Percentiles rank a stretch among this genome's conserved stretches.
These are phyloP conservation scores for Laticauda laticaudata DNA, from an alignment of 2,113 vertebrate species.

Conservation along the genomic window DNA sequence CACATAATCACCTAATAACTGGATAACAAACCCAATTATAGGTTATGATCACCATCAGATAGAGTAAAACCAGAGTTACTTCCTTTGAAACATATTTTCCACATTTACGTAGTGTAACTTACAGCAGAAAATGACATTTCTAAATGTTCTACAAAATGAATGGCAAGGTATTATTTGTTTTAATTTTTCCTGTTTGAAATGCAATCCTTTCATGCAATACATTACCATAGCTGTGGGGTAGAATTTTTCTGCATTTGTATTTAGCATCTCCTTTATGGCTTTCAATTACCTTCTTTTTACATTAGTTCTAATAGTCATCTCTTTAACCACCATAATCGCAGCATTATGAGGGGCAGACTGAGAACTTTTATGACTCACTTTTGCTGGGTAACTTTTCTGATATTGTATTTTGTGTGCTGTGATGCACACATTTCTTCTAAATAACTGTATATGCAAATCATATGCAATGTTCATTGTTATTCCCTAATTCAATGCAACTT, in stretches of 20 bases:
- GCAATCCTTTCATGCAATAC: neutral
- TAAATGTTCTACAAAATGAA: neutral
- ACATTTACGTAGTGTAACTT: constrained; percentile 20
- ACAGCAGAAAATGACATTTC: constrained; percentile 1
- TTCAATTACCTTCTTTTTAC: neutral
- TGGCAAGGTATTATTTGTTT: neutral
- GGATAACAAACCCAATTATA: constrained; percentile 40
- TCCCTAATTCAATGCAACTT: neutral
- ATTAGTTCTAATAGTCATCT: neutral
- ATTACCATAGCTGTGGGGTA: neutral
- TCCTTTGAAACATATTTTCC: constrained; percentile 36
- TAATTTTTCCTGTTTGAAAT: neutral
- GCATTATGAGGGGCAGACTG: neutral
- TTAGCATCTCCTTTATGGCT: neutral
- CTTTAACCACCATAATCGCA: neutral
- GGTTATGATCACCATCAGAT: constrained; percentile 39
- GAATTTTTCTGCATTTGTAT: neutral
- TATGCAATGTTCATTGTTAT: neutral
- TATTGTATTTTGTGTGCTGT: neutral
- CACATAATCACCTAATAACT: constrained; percentile 31
- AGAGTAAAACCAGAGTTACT: constrained; percentile 23
- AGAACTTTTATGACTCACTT: neutral
- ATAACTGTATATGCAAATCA: neutral
- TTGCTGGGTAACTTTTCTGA: neutral
- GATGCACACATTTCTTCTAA: neutral